These are phyloP conservation scores for Limnephilus marmoratus DNA, from an alignment of 2,888 invertebrate species.

Conservation along the genomic window DNA sequence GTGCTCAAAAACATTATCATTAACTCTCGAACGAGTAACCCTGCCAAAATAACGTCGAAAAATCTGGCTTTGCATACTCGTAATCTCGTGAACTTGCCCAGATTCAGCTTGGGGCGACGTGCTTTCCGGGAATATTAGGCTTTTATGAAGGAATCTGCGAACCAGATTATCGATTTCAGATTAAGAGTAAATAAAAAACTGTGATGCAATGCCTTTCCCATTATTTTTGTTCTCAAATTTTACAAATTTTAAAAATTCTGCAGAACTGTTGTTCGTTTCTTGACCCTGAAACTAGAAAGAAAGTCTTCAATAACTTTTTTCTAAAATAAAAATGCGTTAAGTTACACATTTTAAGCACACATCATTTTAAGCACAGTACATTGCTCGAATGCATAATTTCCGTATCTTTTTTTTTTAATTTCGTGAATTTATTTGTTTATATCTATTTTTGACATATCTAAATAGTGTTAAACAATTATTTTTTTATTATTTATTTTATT, in stretches of 20 bases:
- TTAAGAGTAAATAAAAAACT: neutral
- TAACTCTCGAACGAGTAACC: constrained; percentile 15
- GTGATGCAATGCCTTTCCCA: neutral
- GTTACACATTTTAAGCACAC: no score
- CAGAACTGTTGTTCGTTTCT: neutral
- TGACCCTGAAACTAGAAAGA: neutral
- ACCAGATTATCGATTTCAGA: neutral
- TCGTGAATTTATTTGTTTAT: no score
- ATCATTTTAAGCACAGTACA: no score
- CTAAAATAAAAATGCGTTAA: no score
- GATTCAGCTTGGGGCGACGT: neutral
- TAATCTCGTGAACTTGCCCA: neutral
- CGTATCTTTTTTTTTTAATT: no score
- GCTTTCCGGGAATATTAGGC: neutral
- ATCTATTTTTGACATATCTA: no score
- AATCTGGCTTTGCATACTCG: constrained; percentile 2
- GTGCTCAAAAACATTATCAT: constrained; percentile 16
- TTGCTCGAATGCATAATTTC: no score
- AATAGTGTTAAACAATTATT: no score
- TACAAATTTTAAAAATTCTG: neutral
- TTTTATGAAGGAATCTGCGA: neutral
- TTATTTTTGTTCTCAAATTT: neutral
- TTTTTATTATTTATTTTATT: no score
- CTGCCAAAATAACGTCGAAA: neutral
- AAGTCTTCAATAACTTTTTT: no score